A percentile compares a stretch with the other conserved stretches of the same genome.
phyloP scores from a whole-genome alignment of 2,113 vertebrate genomes.

The Andinoacara biseriatus region DNA sequence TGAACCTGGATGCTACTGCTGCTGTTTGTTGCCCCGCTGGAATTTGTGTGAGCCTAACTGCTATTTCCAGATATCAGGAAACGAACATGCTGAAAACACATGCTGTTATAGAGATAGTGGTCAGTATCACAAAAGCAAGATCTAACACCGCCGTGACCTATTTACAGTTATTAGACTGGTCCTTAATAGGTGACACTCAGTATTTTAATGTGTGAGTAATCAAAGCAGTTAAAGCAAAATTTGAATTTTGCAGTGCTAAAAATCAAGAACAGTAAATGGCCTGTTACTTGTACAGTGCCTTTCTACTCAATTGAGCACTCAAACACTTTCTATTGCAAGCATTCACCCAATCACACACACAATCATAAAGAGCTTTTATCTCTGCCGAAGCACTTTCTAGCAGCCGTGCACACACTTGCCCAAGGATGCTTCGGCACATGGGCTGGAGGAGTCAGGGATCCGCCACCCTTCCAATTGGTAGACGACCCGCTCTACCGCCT shows the following conservation, averaged over 20 bases:
- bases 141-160: background rate
- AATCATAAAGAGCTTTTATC: background rate
- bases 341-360: background rate
- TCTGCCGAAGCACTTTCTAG: background rate
- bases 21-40: background rate
- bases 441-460: background rate
- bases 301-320: background rate
- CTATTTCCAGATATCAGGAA: background rate
- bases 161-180: background rate
- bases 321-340: background rate
- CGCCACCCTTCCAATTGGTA: background rate
- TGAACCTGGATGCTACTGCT: background rate
- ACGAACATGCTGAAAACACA: background rate
- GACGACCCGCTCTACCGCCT: background rate
- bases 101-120: background rate
- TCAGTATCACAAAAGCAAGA: background rate
- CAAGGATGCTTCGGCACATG: background rate
- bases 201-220: background rate
- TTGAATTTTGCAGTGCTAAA: conserved; percentile 1
- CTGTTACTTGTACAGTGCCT: background rate
- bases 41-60: background rate
- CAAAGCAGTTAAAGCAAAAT: background rate
- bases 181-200: background rate
- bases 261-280: background rate
- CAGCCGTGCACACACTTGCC: background rate